phyloP scores from a whole-genome alignment of 2,888 invertebrate genomes.

The Nasonia oneida region DNA sequence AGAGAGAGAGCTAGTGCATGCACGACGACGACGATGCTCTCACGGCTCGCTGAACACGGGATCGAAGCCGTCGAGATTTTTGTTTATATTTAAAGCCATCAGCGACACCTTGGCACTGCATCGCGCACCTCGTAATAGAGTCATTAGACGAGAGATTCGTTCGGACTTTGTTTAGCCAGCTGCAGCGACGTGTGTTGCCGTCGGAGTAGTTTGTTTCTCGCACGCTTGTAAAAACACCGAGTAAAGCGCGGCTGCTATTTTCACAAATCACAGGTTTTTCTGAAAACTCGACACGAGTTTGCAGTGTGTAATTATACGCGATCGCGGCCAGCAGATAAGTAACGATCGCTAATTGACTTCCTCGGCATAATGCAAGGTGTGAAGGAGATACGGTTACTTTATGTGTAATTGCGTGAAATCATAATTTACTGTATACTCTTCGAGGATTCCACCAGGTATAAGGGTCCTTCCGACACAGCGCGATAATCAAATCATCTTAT shows the following conservation, averaged over 20 bases:
- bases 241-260: not conserved
- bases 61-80: not conserved
- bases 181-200: not conserved
- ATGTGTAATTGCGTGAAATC: constrained; percentile 8
- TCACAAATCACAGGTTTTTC: not conserved
- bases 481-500: too few species aligned
- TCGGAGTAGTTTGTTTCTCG: not conserved
- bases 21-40: not conserved
- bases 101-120: not conserved
- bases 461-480: too few species aligned
- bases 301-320: not conserved
- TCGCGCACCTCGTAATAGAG: constrained; percentile 21
- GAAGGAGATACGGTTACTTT: not conserved
- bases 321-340: not conserved
- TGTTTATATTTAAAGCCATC: not conserved
- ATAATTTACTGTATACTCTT: not conserved
- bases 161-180: constrained; percentile 10
- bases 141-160: constrained; percentile 10
- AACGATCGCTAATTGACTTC: not conserved
- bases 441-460: too few species aligned
- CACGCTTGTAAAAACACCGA: not conserved
- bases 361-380: not conserved
- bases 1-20: not conserved
- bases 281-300: not conserved
- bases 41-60: not conserved